Base-by-base conservation (phyloP, 35 echinoderm and acorn worm genomes). In the Heliocidaris erythrogramma region DNA sequence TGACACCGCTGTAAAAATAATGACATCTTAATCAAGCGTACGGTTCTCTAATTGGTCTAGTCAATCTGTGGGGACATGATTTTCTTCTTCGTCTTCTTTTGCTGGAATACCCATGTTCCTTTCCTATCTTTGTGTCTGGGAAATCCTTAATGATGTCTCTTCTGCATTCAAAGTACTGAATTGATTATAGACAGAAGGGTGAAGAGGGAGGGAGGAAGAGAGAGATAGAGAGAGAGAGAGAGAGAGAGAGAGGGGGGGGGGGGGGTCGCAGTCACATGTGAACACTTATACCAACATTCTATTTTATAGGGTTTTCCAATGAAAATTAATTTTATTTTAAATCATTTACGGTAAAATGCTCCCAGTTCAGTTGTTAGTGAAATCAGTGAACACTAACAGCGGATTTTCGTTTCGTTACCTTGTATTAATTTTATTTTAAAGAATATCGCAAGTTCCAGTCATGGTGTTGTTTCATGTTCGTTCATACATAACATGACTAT, bases 21-120 rank as follows among this genome's bases (percentile, higher is more conserved):
- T 78, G 65, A 78, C 65, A 78, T 78, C 65, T 78, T 78, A 78
- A 78, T 78, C 65, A 78, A 78, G 65, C 65, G 27, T 78, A 24
- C 65, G 21, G 65, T 78, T 78, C 14, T n/a, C 65, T 78, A 78
- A 78, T 78, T 78, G 65, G 65, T 78, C 65, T 78, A 78, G 21
- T 78, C 14, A 78, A 78, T 78, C 65, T 24, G n/a, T 24, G 65
- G 65, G 65, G 65, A 78, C 21, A 78, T 78, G 21, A 78, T 78
- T 5, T 27, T 5, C 8, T 78, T 27, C 24, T 78, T n/a, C 14
- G 2, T 27, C 18, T 78, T 78, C 18, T 78, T 78, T 78, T n/a
- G 0, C 21, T 78, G 27, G 65, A 27, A 78, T 78, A n/a, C 18
- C 27, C 21, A 1, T 21, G 65, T 78, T 21, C 65, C 27, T 27